Evolutionary conservation across 2,113 vertebrate species (phyloP).

Genomic region (Oceanodroma tethys): DNA sequence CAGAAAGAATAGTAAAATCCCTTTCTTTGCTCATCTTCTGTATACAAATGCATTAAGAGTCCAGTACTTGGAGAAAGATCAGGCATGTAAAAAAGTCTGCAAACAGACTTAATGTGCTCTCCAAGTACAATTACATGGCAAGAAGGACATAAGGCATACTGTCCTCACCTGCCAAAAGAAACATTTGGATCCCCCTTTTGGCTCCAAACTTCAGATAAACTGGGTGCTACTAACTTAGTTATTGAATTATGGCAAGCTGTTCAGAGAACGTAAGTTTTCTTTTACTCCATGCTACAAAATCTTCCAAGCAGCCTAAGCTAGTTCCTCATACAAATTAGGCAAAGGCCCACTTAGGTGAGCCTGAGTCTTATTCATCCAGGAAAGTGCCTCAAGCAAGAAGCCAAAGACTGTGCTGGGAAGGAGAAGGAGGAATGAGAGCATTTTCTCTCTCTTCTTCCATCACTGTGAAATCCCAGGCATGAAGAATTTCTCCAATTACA

Average conservation of each 20-base stretch:
- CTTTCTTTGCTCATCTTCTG: neutral
- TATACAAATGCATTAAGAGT: neutral
- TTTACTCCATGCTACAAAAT: neutral
- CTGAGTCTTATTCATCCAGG: neutral
- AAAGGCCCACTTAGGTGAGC: neutral
- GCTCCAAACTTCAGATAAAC: neutral
- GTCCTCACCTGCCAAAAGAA: neutral
- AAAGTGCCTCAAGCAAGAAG: neutral
- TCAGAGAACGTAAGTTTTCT: neutral
- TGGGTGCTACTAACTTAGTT: neutral
- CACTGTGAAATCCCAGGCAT: neutral
- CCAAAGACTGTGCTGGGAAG: neutral
- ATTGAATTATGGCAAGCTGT: neutral
- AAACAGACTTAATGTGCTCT: neutral
- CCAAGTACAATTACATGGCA: neutral
- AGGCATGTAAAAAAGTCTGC: neutral
- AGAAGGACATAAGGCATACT: neutral
- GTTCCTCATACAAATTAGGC: neutral
- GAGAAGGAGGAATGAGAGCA: neutral
- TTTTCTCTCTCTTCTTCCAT: neutral
- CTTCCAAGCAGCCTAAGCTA: neutral
- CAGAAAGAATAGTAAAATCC: neutral
- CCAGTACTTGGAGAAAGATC: neutral
- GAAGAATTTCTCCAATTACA: neutral
- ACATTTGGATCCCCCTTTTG: neutral